Evolutionary conservation across 2,888 invertebrate genomes (phyloP), one percentile per base, ranked within the genome.

Genomic region (Molorchus minor): DNA sequence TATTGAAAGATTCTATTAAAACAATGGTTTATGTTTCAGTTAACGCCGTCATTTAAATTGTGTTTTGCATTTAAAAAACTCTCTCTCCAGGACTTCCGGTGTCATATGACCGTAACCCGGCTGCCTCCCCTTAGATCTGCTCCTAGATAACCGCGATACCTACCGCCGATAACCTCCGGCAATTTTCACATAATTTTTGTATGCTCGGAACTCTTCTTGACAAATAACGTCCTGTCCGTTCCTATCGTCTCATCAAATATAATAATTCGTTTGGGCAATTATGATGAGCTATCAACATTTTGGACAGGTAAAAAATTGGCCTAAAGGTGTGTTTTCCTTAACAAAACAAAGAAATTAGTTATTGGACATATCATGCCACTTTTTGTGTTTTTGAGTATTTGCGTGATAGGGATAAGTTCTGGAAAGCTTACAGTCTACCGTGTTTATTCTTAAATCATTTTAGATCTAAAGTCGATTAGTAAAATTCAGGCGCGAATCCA

Each of bases 211-310:
- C 56, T 60, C 61, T 64, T 61, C 64, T 67, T 71, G 72, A 73
- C 71, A 72, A 73, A 73, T 73, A 72, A 73, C 70, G 71, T 69
- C 64, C 67, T 62, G 59, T 58, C 62, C 61, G 63, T 62, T 52
- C 46, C 44, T 70, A 69, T 25, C 25, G 3, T 8, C 64, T 60
- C 69, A 73, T 73, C 73, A 58, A 57, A 56, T 60, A 67, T 71
- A 68, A 68, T 67, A 61, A 64, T 54, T 66, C 68, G 69, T 68
- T 69, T 70, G 71, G 67, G 65, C 60, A 58, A 47, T 58, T 63
- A 53, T 58, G 59, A 59, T 54, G 61, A 45, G 53, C 45, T 58
- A 52, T 62, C 62, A 56, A 17, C 35, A 8, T 20, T 20, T 36
- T 12, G 13, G 47, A 47, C 47, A 47, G 47, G 47, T 47, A 47